Conservation (phyloP, 37 sponge, comb jelly and placozoan species). For the Eunapius fragilis region DNA sequence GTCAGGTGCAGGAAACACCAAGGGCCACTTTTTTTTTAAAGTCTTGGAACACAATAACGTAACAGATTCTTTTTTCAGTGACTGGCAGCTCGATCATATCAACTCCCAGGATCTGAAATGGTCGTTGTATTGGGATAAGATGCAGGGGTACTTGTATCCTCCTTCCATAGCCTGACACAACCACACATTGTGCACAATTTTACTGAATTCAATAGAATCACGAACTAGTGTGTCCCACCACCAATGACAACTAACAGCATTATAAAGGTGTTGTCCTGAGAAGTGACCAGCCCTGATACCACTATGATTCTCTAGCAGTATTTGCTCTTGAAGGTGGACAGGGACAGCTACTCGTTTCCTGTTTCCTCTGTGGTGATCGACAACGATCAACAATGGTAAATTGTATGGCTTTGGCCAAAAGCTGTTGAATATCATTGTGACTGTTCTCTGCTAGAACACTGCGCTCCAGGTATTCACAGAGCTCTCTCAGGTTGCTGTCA, state of each 20-base stretch:
- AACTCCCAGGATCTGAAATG: slow-evolving; percentile 52
- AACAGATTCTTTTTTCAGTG: slow-evolving; percentile 5
- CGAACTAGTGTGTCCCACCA: slow-evolving; percentile 60
- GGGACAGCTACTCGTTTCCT: slow-evolving; percentile 35
- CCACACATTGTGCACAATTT: slow-evolving; percentile 56
- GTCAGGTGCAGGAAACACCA: slow-evolving; percentile 47
- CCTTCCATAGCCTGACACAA: slow-evolving; percentile 33
- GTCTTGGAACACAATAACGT: neutral
- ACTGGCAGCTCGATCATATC: slow-evolving; percentile 40
- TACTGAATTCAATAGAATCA: slow-evolving; percentile 12
- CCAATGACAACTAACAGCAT: slow-evolving; percentile 27
- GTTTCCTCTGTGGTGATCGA: slow-evolving; percentile 7
- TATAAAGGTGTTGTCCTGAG: slow-evolving; percentile 31
- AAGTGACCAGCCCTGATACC: slow-evolving; percentile 54
- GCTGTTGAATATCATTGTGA: neutral
- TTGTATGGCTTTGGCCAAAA: neutral
- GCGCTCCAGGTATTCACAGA: slow-evolving; percentile 9
- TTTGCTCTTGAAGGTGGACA: slow-evolving; percentile 1
- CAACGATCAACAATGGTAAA: neutral
- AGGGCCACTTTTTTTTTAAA: slow-evolving; percentile 8
- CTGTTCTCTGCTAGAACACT: slow-evolving; percentile 15
- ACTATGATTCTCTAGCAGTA: slow-evolving; percentile 37
- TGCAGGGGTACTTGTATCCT: slow-evolving; percentile 23
- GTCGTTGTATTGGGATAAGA: slow-evolving; percentile 36
- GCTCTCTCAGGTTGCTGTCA: slow-evolving; percentile 9